A percentile compares a stretch with the other conserved stretches of the same genome.
phyloP scores from a whole-genome alignment of 2,797 vertebrate genomes.

The Mus spretus region DNA sequence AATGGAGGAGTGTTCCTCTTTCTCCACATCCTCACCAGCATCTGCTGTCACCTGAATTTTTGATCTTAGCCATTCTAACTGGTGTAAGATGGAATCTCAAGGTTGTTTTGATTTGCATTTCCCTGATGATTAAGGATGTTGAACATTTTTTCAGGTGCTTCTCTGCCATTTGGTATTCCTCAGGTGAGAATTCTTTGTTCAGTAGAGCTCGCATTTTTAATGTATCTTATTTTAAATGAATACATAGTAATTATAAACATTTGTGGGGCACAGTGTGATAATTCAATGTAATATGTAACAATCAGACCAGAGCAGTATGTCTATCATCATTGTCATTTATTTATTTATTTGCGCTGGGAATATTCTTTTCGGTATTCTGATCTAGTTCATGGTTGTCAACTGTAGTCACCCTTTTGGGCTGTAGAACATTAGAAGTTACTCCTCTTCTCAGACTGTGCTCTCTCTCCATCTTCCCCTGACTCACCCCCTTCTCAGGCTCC shows the following conservation, averaged over 20 bases:
- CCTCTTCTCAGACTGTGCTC: not conserved
- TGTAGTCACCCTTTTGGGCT: not conserved
- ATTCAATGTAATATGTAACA: not conserved
- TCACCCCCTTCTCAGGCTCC: not conserved
- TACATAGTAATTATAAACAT: not conserved
- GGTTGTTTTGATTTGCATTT: too few species aligned
- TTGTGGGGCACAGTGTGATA: not conserved
- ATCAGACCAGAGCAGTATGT: not conserved
- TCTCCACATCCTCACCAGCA: too few species aligned
- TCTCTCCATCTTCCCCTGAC: not conserved
- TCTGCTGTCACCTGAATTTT: too few species aligned
- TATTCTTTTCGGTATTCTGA: not conserved
- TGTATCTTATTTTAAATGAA: not conserved
- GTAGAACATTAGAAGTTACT: not conserved
- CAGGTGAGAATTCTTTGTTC: too few species aligned
- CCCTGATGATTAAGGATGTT: too few species aligned
- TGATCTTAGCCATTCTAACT: too few species aligned
- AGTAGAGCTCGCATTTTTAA: not conserved
- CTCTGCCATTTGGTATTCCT: too few species aligned
- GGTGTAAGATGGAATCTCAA: too few species aligned
- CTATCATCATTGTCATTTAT: not conserved
- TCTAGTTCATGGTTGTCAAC: too few species aligned
- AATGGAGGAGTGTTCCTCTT: too few species aligned
- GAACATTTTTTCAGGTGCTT: too few species aligned
- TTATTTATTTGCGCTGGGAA: not conserved